Percentiles rank a stretch among this genome's conserved stretches.
phyloP scores from a whole-genome alignment of 2,113 vertebrate species.

The Psephotus haematonotus region DNA sequence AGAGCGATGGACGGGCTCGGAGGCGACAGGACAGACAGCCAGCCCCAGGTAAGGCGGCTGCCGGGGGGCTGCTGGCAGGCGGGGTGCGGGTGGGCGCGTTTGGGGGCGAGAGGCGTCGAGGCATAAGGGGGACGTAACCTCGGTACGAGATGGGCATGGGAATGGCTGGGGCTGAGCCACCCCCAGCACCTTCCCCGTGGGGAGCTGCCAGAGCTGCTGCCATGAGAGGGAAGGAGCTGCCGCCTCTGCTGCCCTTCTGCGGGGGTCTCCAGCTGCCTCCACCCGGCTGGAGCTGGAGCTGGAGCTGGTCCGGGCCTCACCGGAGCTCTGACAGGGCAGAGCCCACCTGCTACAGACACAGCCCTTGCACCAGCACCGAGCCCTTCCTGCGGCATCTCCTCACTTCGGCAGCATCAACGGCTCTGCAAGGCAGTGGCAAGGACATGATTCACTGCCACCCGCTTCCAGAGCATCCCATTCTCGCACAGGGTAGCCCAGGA shows the following conservation, averaged over 20 bases:
- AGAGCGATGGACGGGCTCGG: not conserved
- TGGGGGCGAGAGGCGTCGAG: not conserved
- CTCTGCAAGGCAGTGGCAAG: not conserved
- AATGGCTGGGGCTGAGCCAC: not conserved
- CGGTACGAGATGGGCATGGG: not conserved
- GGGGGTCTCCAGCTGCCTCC: not conserved
- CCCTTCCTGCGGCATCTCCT: not conserved
- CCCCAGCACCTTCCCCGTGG: not conserved
- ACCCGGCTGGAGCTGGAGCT: not conserved
- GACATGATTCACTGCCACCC: not conserved
- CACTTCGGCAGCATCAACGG: not conserved
- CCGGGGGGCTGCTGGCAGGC: not conserved
- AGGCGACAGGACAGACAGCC: not conserved
- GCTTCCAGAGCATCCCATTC: not conserved
- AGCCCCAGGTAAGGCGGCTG: conserved; percentile 60
- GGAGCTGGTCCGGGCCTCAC: not conserved
- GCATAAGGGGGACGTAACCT: not conserved
- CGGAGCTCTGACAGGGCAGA: not conserved
- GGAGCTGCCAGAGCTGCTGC: not conserved
- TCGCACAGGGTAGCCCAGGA: not conserved
- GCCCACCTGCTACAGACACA: not conserved
- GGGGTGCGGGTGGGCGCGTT: not conserved
- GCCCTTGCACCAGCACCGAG: not conserved
- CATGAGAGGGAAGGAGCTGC: not conserved
- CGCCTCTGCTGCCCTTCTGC: not conserved